Conservation (phyloP, 2,113 vertebrate species). For the Petrocephalus microphthalmus region DNA sequence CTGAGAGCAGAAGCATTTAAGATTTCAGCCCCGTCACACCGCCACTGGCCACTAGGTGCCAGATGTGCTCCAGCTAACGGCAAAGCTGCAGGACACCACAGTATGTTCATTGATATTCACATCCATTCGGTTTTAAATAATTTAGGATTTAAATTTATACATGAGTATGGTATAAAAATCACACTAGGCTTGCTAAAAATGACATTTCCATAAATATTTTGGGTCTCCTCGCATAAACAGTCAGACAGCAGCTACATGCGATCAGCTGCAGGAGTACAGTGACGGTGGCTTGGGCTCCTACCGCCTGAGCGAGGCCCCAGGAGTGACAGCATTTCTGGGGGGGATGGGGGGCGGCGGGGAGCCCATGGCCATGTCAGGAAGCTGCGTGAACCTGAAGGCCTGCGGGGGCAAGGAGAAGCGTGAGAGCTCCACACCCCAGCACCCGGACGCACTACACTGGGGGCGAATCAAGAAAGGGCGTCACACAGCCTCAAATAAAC, state of each 20-base stretch:
- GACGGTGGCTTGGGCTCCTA: constrained; percentile 40
- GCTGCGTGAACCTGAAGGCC: constrained; percentile 96
- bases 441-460: neutral
- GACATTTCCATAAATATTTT: constrained; percentile 37
- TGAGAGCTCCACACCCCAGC: neutral
- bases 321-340: constrained; percentile 82
- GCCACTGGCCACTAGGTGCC: constrained; percentile 28
- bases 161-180: constrained; percentile 39
- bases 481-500: neutral
- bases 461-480: neutral
- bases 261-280: neutral
- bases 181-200: constrained; percentile 27
- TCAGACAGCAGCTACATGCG: neutral
- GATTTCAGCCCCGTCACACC: constrained; percentile 14
- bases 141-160: constrained; percentile 54
- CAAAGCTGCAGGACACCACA: neutral
- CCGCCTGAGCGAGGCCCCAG: constrained; percentile 76
- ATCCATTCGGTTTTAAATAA: constrained; percentile 40
- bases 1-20: constrained; percentile 48
- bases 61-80: constrained; percentile 15
- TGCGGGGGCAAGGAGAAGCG: constrained; percentile 44
- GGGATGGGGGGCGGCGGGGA: constrained; percentile 88
- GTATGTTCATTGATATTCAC: constrained; percentile 49
- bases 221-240: constrained; percentile 29
- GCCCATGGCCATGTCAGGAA: constrained; percentile 90